These are phyloP conservation scores for Celastrina argiolus DNA, from an alignment of 2,888 invertebrate genomes.

Conservation along the genomic window DNA sequence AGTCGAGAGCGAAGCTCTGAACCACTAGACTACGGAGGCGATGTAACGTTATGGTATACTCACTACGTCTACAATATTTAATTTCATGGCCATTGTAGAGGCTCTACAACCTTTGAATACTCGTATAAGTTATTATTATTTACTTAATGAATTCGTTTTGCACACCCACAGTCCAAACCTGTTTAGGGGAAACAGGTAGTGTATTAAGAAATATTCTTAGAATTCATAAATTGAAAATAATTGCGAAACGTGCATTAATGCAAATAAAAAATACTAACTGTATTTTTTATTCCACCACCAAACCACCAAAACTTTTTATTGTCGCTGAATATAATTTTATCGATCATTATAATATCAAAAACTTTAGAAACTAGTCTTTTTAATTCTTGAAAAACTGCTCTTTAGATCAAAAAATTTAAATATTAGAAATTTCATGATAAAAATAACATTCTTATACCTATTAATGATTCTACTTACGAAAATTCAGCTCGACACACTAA, in stretches of 20 bases:
- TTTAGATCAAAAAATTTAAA: background rate
- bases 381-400: background rate
- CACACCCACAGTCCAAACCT: slow-evolving; percentile 1
- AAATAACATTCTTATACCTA: background rate
- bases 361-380: background rate
- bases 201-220: slow-evolving; percentile 2
- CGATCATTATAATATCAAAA: background rate
- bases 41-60: no score
- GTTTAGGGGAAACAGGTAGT: slow-evolving; percentile 1
- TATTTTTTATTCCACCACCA: no score
- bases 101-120: background rate
- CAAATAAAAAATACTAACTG: background rate
- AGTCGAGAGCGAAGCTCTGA: no score
- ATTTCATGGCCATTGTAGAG: background rate
- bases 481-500: background rate
- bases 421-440: background rate
- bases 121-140: background rate
- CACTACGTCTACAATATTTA: no score
- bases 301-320: background rate
- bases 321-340: background rate
- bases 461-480: background rate
- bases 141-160: background rate
- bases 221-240: background rate
- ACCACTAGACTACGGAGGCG: no score
- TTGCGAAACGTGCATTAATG: background rate